These are phyloP conservation scores for Anhinga rufa DNA, from an alignment of 2,113 vertebrate genomes.

Conservation along the genomic window DNA sequence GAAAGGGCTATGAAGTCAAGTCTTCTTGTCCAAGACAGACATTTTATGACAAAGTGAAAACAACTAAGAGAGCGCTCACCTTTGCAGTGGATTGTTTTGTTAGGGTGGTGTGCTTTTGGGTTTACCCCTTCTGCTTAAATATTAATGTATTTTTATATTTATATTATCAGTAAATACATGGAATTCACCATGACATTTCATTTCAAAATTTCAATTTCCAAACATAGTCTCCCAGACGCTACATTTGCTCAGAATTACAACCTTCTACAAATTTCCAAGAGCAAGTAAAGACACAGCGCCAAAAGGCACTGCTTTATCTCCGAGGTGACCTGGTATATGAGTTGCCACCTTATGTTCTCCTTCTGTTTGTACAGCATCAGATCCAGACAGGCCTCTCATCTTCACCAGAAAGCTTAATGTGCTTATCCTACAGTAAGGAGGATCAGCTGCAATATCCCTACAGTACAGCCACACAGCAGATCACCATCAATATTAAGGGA, in stretches of 20 bases:
- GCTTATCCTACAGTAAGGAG: not conserved
- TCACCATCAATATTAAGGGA: not conserved
- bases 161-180: not conserved
- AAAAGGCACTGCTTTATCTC: not conserved
- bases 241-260: not conserved
- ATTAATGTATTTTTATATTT: not conserved
- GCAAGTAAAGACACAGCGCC: not conserved
- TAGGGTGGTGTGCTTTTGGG: not conserved
- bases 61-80: not conserved
- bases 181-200: not conserved
- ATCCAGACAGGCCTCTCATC: not conserved
- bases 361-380: not conserved
- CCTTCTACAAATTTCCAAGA: not conserved
- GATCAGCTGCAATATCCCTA: not conserved
- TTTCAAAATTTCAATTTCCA: not conserved
- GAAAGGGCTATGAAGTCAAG: not conserved
- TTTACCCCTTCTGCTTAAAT: not conserved
- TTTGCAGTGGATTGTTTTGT: not conserved
- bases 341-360: not conserved
- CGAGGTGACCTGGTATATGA: not conserved
- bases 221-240: not conserved
- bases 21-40: not conserved
- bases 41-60: not conserved
- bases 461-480: not conserved
- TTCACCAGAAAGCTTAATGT: not conserved